These are phyloP conservation scores for Mimachlamys varia DNA, from an alignment of 2,888 invertebrate species.

Conservation along the genomic window DNA sequence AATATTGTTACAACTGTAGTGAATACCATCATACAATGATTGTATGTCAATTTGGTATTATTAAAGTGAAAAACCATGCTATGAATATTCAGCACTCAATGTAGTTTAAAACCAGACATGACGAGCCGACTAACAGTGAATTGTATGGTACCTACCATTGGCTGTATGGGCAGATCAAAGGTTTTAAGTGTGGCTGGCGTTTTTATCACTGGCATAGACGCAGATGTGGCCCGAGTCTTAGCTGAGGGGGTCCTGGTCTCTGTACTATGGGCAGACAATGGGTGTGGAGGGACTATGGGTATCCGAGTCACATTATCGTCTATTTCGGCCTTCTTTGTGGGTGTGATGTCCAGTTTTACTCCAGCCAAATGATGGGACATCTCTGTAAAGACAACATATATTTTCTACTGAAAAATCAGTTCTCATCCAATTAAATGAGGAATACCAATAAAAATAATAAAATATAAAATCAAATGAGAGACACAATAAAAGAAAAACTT, in stretches of 20 bases:
- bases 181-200: slow-evolving; percentile 76
- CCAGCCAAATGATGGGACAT: slow-evolving; percentile 62
- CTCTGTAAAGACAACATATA: slow-evolving; percentile 51
- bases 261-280: slow-evolving; percentile 59
- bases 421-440: too few relatives aligned
- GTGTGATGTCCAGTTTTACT: slow-evolving; percentile 65
- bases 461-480: too few relatives aligned
- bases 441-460: too few relatives aligned
- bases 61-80: not conserved
- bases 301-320: slow-evolving; percentile 63
- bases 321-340: slow-evolving; percentile 56
- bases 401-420: not conserved
- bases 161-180: slow-evolving; percentile 78
- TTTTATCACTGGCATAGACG: slow-evolving; percentile 63
- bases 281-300: slow-evolving; percentile 66
- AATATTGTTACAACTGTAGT: not conserved
- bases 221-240: slow-evolving; percentile 64
- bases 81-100: not conserved
- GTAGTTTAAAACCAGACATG: not conserved
- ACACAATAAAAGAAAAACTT: too few relatives aligned
- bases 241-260: slow-evolving; percentile 67
- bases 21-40: not conserved
- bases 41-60: too few relatives aligned
- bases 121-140: too few relatives aligned
- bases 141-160: slow-evolving; percentile 67